phyloP scores from a whole-genome alignment of 37 sponge, comb jelly and placozoan species.

The Spongia lamella region DNA sequence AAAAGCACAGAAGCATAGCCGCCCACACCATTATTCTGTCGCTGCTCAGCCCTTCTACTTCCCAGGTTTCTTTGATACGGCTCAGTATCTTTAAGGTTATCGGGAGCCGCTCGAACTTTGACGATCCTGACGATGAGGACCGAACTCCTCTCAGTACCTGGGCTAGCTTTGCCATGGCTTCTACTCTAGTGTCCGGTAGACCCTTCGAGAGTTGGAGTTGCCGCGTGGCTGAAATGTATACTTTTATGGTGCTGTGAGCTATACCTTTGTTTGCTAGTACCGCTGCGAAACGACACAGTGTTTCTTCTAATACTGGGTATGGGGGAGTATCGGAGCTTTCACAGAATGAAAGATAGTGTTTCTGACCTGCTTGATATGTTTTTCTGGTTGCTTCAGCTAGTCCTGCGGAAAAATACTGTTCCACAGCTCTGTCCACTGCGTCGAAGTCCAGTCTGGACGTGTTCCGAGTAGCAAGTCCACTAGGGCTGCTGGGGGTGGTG shows the following conservation, averaged over 20 bases:
- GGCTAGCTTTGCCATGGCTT: neutral
- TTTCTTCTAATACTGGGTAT: slow-evolving; percentile 19
- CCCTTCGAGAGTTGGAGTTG: slow-evolving; percentile 6
- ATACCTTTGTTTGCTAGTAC: neutral
- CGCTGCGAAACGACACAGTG: slow-evolving; percentile 14
- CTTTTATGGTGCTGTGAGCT: slow-evolving; percentile 7
- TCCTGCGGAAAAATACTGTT: slow-evolving; percentile 23
- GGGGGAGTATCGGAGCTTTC: neutral
- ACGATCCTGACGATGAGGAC: neutral
- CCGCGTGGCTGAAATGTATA: slow-evolving; percentile 45
- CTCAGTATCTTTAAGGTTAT: slow-evolving; percentile 23
- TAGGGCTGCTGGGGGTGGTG: neutral
- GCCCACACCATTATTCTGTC: slow-evolving; percentile 32
- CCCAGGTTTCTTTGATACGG: neutral
- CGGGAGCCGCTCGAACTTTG: neutral
- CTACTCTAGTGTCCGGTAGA: neutral
- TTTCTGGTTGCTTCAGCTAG: neutral
- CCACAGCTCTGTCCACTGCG: slow-evolving; percentile 25
- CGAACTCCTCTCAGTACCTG: slow-evolving; percentile 14
- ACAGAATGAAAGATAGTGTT: slow-evolving; percentile 29
- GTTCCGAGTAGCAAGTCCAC: slow-evolving; percentile 9
- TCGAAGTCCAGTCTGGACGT: slow-evolving; percentile 35
- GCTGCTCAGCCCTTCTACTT: neutral
- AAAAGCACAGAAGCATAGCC: slow-evolving; percentile 16
- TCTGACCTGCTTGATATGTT: slow-evolving; percentile 5